These are phyloP conservation scores for Hippopotamus amphibius DNA, from an alignment of 2,113 vertebrate genomes.

Conservation along the genomic window DNA sequence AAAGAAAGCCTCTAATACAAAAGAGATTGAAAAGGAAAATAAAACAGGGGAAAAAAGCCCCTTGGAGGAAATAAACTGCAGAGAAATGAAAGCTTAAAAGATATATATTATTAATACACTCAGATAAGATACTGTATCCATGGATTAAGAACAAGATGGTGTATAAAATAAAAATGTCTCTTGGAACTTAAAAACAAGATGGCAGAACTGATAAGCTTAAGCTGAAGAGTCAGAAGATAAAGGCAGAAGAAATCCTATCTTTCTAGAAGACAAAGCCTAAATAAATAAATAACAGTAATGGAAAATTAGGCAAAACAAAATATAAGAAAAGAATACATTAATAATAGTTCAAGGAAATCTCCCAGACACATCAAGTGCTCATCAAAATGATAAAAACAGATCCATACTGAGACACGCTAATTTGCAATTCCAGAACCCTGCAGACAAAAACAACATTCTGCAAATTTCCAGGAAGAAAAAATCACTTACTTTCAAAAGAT, in stretches of 20 bases:
- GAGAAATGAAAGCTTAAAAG: neutral
- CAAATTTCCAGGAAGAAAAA: constrained; percentile 12
- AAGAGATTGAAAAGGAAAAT: neutral
- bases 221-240: neutral
- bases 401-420: neutral
- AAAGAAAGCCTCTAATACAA: neutral
- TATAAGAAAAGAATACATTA: constrained; percentile 7
- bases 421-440: neutral
- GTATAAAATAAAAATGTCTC: neutral
- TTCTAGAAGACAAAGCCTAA: neutral
- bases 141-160: constrained; percentile 39
- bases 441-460: neutral
- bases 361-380: neutral
- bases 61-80: neutral
- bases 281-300: neutral
- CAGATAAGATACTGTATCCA: neutral
- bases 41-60: neutral
- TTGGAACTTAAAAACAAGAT: neutral
- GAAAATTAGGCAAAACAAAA: constrained; percentile 9
- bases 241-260: neutral
- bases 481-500: neutral
- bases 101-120: neutral
- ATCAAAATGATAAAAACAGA: neutral
- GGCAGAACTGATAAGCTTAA: constrained; percentile 34
- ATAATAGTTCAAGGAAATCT: neutral